Evolutionary conservation across 2,888 invertebrate species (phyloP), one percentile per base, ranked within the genome.

Genomic region (Auanema sp.): DNA sequence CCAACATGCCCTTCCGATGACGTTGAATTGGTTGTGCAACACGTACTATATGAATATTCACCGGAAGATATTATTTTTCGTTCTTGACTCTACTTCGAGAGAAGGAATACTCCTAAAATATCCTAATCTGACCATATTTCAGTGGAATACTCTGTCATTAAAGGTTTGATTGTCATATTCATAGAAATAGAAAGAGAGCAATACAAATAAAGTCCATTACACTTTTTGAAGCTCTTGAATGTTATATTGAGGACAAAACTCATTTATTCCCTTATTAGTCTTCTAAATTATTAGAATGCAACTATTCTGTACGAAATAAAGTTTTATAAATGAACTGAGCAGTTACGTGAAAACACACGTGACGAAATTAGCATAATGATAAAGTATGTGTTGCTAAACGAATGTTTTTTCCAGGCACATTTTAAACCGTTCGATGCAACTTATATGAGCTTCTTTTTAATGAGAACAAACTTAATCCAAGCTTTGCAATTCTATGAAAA

Each of bases 401-500:
- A 50, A 16, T 54, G 4, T 33, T 54, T 24, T 60, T 42, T 25
- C 16, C 57, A 75, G 75, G 60, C 54, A n/a, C 55, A 65, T n/a
- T 77, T 77, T 59, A 66, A 59, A 2, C 77, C 77, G 0, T 69
- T 70, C 52, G 77, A 77, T 54, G 59, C 72, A 6, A 76, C 75
- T 1, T 77, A 77, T 61, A 76, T 77, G 77, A 73, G 71, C 47
- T 77, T 77, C 56, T 77, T 77, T 65, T 60, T 77, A 10, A 71
- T 77, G 64, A 55, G 77, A 41, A 77, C 77, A 4, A 77, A 76
- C 58, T 65, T 77, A 44, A 77, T 77, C 21, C 65, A 64, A 40
- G 72, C 76, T 1, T 63, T 77, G 21, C 71, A 72, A 49, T 59
- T 65, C 24, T 51, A 69, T 42, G 69, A 69, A 14, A 72, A 73